phyloP scores from a whole-genome alignment of 2,888 invertebrate genomes.

The Hermodice carunculata region DNA sequence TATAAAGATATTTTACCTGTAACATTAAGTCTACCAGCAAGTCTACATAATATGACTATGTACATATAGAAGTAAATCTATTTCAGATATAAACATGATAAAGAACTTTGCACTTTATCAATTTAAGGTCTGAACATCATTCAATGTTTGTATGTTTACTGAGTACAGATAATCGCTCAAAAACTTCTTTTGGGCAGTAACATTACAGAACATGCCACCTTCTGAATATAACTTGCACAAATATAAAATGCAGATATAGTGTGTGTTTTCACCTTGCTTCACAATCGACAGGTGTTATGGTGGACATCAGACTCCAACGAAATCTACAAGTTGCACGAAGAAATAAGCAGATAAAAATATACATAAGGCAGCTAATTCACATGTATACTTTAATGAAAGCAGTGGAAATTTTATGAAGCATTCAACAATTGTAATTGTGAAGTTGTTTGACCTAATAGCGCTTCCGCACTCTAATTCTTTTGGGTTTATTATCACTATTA shows the following conservation, averaged over 20 bases:
- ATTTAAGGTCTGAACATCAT: not conserved
- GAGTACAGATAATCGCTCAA: too few species aligned
- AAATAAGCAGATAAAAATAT: slow-evolving; percentile 1
- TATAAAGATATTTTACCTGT: too few species aligned
- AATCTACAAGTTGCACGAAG: slow-evolving; percentile 41
- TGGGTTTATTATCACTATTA: too few species aligned
- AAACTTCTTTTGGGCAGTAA: not conserved
- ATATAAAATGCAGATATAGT: not conserved
- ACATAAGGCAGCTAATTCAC: slow-evolving; percentile 10
- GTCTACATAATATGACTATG: too few species aligned
- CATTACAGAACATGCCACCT: not conserved
- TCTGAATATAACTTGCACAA: not conserved
- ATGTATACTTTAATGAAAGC: not conserved
- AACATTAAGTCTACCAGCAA: too few species aligned
- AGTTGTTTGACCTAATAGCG: not conserved
- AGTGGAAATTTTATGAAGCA: not conserved
- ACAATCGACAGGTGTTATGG: slow-evolving; percentile 47
- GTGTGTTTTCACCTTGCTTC: slow-evolving; percentile 28
- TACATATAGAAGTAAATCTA: too few species aligned
- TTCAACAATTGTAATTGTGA: not conserved
- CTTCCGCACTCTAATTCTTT: not conserved
- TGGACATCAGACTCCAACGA: slow-evolving; percentile 53
- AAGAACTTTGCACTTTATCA: too few species aligned
- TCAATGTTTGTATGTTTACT: not conserved
- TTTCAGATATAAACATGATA: too few species aligned